phyloP scores from a whole-genome alignment of 2,888 invertebrate genomes.

The Gastracanthus pulcherrimus region DNA sequence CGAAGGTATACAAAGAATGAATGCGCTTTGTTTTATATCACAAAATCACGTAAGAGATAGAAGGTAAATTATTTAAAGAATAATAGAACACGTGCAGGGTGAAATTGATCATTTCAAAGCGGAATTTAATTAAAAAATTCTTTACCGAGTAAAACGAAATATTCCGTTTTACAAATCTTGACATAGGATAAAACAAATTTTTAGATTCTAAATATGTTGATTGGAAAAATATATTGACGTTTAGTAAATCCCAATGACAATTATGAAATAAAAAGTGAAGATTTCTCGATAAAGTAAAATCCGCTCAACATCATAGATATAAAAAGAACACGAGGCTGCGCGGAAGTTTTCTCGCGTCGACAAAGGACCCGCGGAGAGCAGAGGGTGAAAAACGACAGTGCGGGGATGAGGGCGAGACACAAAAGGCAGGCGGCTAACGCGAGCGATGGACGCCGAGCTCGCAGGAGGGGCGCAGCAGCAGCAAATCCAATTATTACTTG shows the following conservation, averaged over 20 bases:
- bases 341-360: not conserved
- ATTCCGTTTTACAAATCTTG: too few species aligned
- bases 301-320: too few species aligned
- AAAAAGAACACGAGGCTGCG: too few species aligned
- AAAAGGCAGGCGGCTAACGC: not conserved
- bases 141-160: too few species aligned
- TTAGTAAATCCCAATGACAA: too few species aligned
- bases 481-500: conserved; percentile 65
- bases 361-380: not conserved
- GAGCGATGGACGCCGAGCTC: not conserved
- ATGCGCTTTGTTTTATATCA: not conserved
- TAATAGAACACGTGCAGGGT: not conserved
- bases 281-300: too few species aligned
- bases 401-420: not conserved
- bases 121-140: not conserved
- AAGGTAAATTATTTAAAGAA: too few species aligned
- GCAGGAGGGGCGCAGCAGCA: conserved; percentile 43
- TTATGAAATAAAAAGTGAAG: too few species aligned
- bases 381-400: not conserved
- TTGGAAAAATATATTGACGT: too few species aligned
- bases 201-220: too few species aligned
- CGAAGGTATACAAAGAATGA: conserved; percentile 38
- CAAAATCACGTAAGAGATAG: not conserved
- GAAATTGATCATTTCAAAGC: not conserved
- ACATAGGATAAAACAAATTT: too few species aligned